Base-by-base conservation (phyloP, 2,797 vertebrate genomes). In the Manis crassicaudata region DNA sequence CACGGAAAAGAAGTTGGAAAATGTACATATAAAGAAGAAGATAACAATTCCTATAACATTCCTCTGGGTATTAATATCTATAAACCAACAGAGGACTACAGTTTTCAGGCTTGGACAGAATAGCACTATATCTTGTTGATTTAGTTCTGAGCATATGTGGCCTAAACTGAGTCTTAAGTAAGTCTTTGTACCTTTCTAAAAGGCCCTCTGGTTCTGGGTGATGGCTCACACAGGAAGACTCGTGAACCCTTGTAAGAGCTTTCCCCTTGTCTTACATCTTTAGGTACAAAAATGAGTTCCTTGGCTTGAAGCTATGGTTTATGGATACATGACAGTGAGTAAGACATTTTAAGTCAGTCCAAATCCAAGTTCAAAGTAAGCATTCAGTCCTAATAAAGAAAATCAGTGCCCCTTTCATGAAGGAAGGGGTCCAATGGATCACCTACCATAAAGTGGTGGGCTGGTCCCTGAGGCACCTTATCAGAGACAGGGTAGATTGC, bases 341-440 rank as follows among this genome's bases (percentile, higher is more conserved):
- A 67, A 92, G 17, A 82, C 16, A 79, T 62, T 93, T 62, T 93
- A 92, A 72, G 80, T 67, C 96, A 84, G 54, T 81, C 65, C 18
- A 77, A 89, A 92, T 87, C 40, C 29, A 84, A 85, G 35, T 95
- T 88, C 68, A 72, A n/a, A 77, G 32, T 72, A 75, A 88, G 35
- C 91, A 54, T 67, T 95, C 21, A 16, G 35, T 90, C 63, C 63
- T 90, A 72, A 52, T 84, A 85, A 95, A 50, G 77, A 92, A 94
- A 96, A 67, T 92, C 65, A 76, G 27, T 67, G 35, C 25, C 35
- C 3, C 7, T 82, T 93, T 84, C 46, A 32, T 52, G 43, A 90
- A 84, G 43, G 6, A 50, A 67, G 37, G 23, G 35, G 6, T 88
- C 10, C 58, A 62, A 0, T 68, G 86, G 72, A 50, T 95, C 73